Evolutionary conservation across 2,888 invertebrate genomes (phyloP).

Genomic region (Gymnocheta viridis): DNA sequence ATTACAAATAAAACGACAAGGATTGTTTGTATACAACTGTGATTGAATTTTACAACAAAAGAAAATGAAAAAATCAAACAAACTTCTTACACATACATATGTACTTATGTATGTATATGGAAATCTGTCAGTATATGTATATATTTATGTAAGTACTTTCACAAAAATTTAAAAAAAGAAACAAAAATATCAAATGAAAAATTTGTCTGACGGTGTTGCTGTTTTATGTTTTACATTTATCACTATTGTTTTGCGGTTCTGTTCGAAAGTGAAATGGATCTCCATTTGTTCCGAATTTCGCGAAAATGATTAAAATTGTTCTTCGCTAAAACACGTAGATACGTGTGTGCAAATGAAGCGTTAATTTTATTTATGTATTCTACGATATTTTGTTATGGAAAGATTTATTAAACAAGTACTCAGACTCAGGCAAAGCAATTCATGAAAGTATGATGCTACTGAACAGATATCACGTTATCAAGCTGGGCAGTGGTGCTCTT

Average conservation of each 20-base stretch:
- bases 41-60: constrained; percentile 33
- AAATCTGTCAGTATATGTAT: background rate
- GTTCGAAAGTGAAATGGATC: background rate
- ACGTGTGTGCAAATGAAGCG: no score
- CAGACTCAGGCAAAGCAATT: no score
- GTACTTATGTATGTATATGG: background rate
- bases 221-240: background rate
- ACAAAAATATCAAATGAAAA: background rate
- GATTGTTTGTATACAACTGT: constrained; percentile 11
- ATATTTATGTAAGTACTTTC: background rate
- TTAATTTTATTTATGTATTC: no score
- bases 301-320: background rate
- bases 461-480: no score
- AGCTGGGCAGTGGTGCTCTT: no score
- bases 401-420: no score
- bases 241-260: background rate
- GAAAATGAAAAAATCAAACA: constrained; percentile 35
- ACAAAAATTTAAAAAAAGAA: no score
- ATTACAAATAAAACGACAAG: constrained; percentile 8
- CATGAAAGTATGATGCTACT: no score
- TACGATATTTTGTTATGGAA: no score
- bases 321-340: no score
- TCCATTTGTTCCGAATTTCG: background rate
- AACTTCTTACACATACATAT: constrained; percentile 51
- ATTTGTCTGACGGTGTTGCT: background rate